Evolutionary conservation across 2,888 invertebrate genomes (phyloP), one percentile per base, ranked within the genome.

Genomic region (Clistopyga incitator): DNA sequence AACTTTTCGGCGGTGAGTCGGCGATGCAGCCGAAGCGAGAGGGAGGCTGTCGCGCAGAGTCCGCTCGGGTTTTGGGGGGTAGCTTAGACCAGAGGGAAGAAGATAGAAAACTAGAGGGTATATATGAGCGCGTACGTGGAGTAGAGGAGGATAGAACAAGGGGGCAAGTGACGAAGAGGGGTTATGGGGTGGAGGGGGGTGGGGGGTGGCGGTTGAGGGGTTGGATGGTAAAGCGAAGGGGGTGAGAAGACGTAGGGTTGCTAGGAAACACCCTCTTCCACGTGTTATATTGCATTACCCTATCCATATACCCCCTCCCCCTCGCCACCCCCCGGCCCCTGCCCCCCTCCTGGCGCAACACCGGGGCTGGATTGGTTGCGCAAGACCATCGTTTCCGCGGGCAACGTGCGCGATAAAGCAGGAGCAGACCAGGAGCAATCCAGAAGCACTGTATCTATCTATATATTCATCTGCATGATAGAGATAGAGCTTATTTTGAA

Each of bases 221-320:
- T 67, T 52, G 67, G 80, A 74, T 84, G 76, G 81, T 72, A 68
- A 50, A 76, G 78, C 82, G 29, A 79, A 84, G 83, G 86, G 84
- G 86, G 87, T 84, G 91, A 89, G 90, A 91, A 91, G 90, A 90
- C 89, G 89, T 86, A 90, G 90, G 91, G 92, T 92, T 92, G 92
- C 92, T 92, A 92, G 92, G 92, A 91, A 87, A 92, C 92, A 91
- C 92, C 92, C 91, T 91, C 88, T 88, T 90, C 88, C 89, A 88
- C 91, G 90, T 90, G 91, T 91, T 92, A 91, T 91, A 91, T 92
- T 91, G 92, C 91, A 92, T 92, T 92, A 92, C 89, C 90, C 90
- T 90, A 89, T 88, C 87, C 64, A 18, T 15, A 15, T 34, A 6
- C 61, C 38, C 34, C 1, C 18, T 20, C 20, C 3, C 42, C 2